Evolutionary conservation across 2,113 vertebrate species (phyloP).

Genomic region (Bubo scandiacus): DNA sequence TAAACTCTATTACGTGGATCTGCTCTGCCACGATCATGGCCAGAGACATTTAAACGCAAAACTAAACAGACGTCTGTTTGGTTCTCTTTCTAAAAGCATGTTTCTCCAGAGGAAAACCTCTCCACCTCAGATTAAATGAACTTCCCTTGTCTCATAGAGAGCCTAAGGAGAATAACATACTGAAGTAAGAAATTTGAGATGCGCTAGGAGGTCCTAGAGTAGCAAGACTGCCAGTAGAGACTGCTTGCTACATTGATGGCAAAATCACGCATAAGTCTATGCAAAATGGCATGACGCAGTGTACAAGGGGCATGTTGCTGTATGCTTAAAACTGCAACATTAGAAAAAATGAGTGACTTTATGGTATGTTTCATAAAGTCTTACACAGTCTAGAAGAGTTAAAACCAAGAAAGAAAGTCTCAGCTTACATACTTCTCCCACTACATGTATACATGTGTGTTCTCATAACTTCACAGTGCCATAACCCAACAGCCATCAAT

Average conservation of each 20-base stretch:
- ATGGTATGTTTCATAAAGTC: neutral
- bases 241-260: neutral
- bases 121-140: neutral
- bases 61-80: neutral
- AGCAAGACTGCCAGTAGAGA: neutral
- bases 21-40: neutral
- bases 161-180: neutral
- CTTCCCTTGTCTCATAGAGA: neutral
- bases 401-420: neutral
- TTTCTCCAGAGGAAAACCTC: neutral
- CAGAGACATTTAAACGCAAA: neutral
- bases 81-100: neutral
- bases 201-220: neutral
- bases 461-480: neutral
- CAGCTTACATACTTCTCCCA: neutral
- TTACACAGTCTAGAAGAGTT: neutral
- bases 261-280: neutral
- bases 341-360: neutral
- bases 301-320: neutral
- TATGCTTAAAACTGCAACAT: neutral
- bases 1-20: neutral
- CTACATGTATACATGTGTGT: accelerated
- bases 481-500: neutral
- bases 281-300: neutral
- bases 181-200: neutral